phyloP scores from a whole-genome alignment of 2,797 vertebrate species.

The Peromyscus attwateri region DNA sequence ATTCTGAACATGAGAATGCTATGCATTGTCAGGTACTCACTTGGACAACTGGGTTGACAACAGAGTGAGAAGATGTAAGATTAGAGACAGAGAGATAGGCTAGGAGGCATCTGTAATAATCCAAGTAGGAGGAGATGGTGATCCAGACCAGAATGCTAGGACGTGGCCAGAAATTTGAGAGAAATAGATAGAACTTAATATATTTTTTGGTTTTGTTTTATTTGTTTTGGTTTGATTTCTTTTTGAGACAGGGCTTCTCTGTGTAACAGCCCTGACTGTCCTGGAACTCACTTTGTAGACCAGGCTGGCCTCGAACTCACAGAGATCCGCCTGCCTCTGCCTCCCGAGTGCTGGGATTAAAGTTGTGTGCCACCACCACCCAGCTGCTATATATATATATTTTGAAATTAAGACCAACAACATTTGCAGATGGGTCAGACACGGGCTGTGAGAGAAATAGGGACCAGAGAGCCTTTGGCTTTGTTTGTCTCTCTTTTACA shows the following conservation, averaged over 20 bases:
- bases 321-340: not conserved
- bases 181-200: not conserved
- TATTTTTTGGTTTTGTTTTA: too few relatives aligned
- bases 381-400: not conserved
- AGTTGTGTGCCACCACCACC: not conserved
- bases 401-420: not conserved
- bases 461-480: not conserved
- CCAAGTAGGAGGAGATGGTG: not conserved
- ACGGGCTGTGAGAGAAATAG: not conserved
- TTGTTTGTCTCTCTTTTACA: not conserved
- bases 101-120: not conserved
- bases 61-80: not conserved
- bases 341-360: not conserved
- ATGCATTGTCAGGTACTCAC: not conserved
- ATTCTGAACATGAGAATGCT: not conserved
- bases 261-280: not conserved
- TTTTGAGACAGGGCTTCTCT: not conserved
- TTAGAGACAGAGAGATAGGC: not conserved
- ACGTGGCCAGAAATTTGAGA: not conserved
- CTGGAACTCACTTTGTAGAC: not conserved
- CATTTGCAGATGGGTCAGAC: not conserved
- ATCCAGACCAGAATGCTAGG: not conserved
- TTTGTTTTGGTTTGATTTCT: not conserved
- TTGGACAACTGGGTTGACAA: not conserved
- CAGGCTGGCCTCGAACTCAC: not conserved